These are phyloP conservation scores for Lamprotornis superbus DNA, from an alignment of 2,113 vertebrate species.

Conservation along the genomic window DNA sequence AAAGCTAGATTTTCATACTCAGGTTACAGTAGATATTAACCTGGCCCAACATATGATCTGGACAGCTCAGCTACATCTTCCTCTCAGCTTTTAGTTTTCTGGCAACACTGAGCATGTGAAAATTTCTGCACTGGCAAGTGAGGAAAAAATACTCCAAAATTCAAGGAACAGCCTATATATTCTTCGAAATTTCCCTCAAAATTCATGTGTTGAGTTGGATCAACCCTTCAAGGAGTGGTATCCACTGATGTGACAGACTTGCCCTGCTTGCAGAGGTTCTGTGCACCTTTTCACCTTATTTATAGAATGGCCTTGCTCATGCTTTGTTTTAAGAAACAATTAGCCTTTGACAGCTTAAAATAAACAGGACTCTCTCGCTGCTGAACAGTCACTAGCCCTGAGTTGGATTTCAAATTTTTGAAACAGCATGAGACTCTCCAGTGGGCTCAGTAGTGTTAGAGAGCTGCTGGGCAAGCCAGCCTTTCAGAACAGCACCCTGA, in stretches of 20 bases:
- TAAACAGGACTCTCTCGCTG: neutral
- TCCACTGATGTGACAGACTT: neutral
- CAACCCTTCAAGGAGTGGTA: neutral
- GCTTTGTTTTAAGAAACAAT: constrained; percentile 57
- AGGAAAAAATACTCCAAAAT: neutral
- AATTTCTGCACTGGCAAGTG: neutral
- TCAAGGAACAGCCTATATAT: neutral
- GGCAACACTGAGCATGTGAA: neutral
- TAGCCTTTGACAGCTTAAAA: constrained; percentile 39
- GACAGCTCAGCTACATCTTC: neutral
- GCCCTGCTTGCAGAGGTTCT: neutral
- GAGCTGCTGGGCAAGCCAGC: neutral
- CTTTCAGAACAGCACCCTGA: neutral
- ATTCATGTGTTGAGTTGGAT: neutral
- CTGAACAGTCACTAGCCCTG: neutral
- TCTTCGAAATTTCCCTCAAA: neutral
- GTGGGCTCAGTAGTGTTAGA: neutral
- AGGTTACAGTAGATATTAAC: neutral
- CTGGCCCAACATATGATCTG: neutral
- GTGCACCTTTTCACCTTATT: neutral
- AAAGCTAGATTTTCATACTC: neutral
- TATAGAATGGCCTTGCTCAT: neutral
- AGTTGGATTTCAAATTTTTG: neutral
- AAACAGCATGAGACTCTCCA: neutral
- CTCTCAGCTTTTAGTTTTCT: neutral